Percentiles rank a stretch among this genome's conserved stretches.
Evolutionary conservation across 2,113 vertebrate genomes (phyloP).

Genomic region (Vulpes lagopus): DNA sequence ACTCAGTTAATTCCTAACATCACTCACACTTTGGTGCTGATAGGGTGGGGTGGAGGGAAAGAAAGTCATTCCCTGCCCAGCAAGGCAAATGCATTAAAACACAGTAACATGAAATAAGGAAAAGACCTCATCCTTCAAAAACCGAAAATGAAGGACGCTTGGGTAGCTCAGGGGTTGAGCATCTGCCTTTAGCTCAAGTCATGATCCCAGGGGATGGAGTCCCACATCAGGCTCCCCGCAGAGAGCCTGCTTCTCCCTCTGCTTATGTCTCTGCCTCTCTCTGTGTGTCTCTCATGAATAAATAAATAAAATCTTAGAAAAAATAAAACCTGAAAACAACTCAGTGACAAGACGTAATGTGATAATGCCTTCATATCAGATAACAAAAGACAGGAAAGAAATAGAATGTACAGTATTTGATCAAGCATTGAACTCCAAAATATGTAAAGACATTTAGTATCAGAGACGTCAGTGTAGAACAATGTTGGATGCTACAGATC

Average conservation of each 20-base stretch:
- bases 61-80: background rate
- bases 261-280: too few relatives aligned
- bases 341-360: conserved; percentile 38
- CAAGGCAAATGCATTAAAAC: background rate
- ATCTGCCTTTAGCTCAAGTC: too few relatives aligned
- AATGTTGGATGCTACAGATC: background rate
- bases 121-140: background rate
- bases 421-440: conserved; percentile 42
- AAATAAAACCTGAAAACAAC: conserved; percentile 51
- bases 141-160: conserved; percentile 46
- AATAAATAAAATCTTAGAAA: too few relatives aligned
- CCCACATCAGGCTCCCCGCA: too few relatives aligned
- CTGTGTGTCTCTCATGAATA: too few relatives aligned
- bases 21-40: background rate
- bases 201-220: too few relatives aligned
- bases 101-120: background rate
- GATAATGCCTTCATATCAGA: conserved; percentile 45
- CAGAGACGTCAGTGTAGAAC: background rate
- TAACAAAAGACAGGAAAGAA: conserved; percentile 53
- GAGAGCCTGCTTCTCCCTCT: too few relatives aligned
- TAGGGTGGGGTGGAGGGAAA: background rate
- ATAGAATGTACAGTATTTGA: background rate
- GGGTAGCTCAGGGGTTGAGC: too few relatives aligned
- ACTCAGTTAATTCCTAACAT: background rate
- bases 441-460: conserved; percentile 39